Conservation (phyloP, 2,113 vertebrate genomes). For the Rafetus swinhoei region DNA sequence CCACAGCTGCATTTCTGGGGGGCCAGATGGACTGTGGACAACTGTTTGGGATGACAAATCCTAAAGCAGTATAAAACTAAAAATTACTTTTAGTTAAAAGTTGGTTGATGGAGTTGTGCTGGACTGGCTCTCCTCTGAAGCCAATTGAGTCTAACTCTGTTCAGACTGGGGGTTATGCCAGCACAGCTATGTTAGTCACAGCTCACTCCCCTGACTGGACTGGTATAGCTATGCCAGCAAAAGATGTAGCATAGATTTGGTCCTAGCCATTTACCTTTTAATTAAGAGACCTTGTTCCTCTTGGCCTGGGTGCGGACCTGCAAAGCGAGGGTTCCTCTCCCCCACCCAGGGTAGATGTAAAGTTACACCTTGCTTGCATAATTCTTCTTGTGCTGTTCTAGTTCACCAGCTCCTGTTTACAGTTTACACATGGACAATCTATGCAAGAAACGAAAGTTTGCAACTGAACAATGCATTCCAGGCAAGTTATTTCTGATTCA, state of each 20-base stretch:
- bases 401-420: not conserved
- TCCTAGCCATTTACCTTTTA: not conserved
- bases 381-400: not conserved
- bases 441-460: not conserved
- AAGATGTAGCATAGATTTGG: not conserved
- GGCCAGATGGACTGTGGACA: not conserved
- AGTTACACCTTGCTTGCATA: not conserved
- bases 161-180: not conserved
- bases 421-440: not conserved
- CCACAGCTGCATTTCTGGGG: not conserved
- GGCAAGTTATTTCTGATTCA: accelerated
- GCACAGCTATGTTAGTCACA: not conserved
- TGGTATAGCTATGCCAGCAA: not conserved
- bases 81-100: not conserved
- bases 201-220: not conserved
- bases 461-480: not conserved
- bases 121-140: not conserved
- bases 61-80: not conserved
- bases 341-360: not conserved
- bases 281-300: not conserved
- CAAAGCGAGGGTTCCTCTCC: not conserved
- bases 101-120: not conserved
- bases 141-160: not conserved
- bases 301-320: not conserved
- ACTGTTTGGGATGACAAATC: not conserved